Evolutionary conservation across 2,113 vertebrate species (phyloP).

Genomic region (Nannobrachium achirus): DNA sequence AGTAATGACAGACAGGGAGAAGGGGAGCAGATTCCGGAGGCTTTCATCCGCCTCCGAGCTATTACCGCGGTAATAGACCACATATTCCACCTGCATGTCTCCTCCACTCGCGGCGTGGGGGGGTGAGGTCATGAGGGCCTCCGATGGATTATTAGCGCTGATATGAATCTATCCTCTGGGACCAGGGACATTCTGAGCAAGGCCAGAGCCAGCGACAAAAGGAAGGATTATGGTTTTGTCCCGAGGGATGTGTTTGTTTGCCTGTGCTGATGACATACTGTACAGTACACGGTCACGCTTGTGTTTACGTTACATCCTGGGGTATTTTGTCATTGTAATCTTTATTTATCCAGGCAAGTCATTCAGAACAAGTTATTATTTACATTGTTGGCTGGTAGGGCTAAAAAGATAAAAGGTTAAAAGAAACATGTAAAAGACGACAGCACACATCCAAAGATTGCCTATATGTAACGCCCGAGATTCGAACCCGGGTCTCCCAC

Average conservation of each 20-base stretch:
- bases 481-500: too few relatives aligned
- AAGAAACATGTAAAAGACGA: too few relatives aligned
- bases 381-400: too few relatives aligned
- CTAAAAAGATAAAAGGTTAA: too few relatives aligned
- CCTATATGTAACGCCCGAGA: too few relatives aligned
- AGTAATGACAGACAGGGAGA: constrained; percentile 34
- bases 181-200: background rate
- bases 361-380: too few relatives aligned
- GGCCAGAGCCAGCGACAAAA: background rate
- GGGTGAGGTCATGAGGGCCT: constrained; percentile 30
- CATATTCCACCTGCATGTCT: constrained; percentile 39
- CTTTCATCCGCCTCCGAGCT: constrained; percentile 37
- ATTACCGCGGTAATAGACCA: constrained; percentile 48
- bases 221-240: too few relatives aligned
- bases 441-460: too few relatives aligned
- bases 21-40: constrained; percentile 8
- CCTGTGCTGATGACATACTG: too few relatives aligned
- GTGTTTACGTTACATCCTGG: too few relatives aligned
- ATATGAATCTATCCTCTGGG: background rate
- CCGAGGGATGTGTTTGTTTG: background rate
- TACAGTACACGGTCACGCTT: too few relatives aligned
- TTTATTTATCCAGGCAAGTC: too few relatives aligned
- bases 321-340: background rate
- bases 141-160: constrained; percentile 32
- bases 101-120: background rate